A percentile compares a stretch with the other conserved stretches of the same genome.
Conservation (phyloP, 53 echinoderm and acorn worm genomes). For the Stichopus horrens region DNA sequence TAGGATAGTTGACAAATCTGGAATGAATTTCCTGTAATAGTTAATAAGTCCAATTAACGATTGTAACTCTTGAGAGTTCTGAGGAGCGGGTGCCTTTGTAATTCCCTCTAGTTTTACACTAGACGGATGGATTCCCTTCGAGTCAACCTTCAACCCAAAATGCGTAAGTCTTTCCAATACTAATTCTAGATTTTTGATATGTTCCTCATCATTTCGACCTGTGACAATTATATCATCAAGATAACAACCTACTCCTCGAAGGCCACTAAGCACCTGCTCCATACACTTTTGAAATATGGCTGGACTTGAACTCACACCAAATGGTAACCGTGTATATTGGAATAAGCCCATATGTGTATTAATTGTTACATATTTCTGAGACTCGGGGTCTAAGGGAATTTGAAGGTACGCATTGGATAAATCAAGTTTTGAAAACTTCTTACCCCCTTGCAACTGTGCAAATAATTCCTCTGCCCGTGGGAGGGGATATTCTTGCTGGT, state of each 20-base stretch:
- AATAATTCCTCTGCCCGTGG: conserved; percentile 38
- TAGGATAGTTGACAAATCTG: not conserved
- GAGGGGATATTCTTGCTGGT: conserved; percentile 23
- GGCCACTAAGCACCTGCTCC: not conserved
- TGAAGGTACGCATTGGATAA: conserved; percentile 36
- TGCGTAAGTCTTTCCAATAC: not conserved
- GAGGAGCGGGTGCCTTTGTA: not conserved
- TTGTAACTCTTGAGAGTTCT: not conserved
- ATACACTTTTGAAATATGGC: conserved; percentile 28
- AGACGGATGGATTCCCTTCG: not conserved
- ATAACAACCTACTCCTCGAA: conserved; percentile 2
- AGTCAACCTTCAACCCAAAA: not conserved
- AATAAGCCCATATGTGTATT: not conserved
- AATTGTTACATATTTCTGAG: conserved; percentile 27
- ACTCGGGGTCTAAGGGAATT: not conserved
- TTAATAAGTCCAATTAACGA: not conserved
- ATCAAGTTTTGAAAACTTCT: conserved; percentile 23
- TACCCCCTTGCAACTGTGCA: not conserved
- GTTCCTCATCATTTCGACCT: conserved; percentile 5
- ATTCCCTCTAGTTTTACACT: not conserved
- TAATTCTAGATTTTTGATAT: not conserved
- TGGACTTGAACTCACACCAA: not conserved
- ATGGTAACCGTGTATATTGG: not conserved
- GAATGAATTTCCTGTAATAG: not conserved
- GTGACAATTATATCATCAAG: conserved; percentile 38